Evolutionary conservation across 2,113 vertebrate genomes (phyloP), one percentile per base, ranked within the genome.

Genomic region (Clinocottus analis): DNA sequence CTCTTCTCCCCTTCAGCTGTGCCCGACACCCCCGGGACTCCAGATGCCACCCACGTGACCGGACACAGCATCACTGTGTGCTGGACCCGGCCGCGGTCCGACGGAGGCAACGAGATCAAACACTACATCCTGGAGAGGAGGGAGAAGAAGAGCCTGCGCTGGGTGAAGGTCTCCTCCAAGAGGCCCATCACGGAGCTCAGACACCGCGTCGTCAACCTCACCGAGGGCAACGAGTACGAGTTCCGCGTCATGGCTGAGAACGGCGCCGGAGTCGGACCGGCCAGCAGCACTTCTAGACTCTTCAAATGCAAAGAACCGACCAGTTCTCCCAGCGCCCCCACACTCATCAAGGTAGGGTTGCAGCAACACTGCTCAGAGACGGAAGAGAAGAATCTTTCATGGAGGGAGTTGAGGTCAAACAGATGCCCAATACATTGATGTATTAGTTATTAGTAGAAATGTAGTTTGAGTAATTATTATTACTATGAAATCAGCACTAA

Each of bases 191-290:
- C 95, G 47, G 98, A 99, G 89, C 96, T 96, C 5, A 95, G 98
- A 90, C 94, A 94, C 86, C 96, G 97, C 91, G 97, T 98, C 87
- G 97, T 95, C 33, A 94, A 97, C 68, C 96, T 99, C 63, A 96
- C 94, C 11, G 96, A 99, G 93, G 97, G 97, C 84, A 97, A 99
- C 55, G 98, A 99, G 76, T 99, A 99, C 51, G 98, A 99, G 91
- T 99, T 99, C 96, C 97, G 95, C 3, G 96, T 99, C 81, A 97
- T 98, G 96, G 98, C 98, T 87, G 98, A 99, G 95, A 99, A 99
- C 0, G 94, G 95, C 21, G 98, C 97, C 56, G 98, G 98, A 23
- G 74, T 97, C 3, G 97, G 98, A 85, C 96, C 97, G 41, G 77
- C 97, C 75, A 99, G 98, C 87, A 95, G 93, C 0, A 95, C 97